Conservation (phyloP, 2,888 invertebrate genomes). For the Drosophila quinaria region DNA sequence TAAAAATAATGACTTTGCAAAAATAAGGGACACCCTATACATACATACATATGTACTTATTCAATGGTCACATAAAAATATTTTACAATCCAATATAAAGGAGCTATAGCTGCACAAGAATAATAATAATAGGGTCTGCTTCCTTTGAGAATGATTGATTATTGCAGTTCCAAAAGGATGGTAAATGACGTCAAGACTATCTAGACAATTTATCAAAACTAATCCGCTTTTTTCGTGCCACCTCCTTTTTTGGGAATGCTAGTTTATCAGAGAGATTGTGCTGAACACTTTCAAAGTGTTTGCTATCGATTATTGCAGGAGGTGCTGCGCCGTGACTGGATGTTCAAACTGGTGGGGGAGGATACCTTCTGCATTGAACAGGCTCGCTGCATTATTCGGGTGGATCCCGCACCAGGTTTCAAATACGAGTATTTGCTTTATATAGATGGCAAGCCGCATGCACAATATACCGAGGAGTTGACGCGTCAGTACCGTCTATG, state of each 20-base stretch:
- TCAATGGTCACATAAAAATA: no score
- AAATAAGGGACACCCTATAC: no score
- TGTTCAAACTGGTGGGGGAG: slow-evolving; percentile 96
- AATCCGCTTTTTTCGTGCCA: background rate
- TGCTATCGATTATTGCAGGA: slow-evolving; percentile 86
- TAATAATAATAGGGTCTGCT: background rate
- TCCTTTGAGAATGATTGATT: slow-evolving; percentile 13
- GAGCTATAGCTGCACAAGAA: background rate
- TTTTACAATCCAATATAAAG: background rate
- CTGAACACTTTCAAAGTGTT: background rate
- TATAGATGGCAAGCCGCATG: slow-evolving; percentile 93
- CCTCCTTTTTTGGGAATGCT: background rate
- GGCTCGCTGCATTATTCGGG: slow-evolving; percentile 84
- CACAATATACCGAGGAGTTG: slow-evolving; percentile 93
- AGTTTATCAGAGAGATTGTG: background rate
- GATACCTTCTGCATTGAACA: slow-evolving; percentile 91
- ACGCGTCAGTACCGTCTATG: slow-evolving; percentile 91
- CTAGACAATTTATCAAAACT: slow-evolving; percentile 6
- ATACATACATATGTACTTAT: no score
- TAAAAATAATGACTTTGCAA: no score
- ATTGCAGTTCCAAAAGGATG: background rate
- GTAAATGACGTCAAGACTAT: slow-evolving; percentile 9
- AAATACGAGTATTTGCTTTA: slow-evolving; percentile 93
- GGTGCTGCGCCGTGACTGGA: slow-evolving; percentile 92
- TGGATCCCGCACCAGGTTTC: slow-evolving; percentile 90